Evolutionary conservation across 2,888 invertebrate species (phyloP), one percentile per base, ranked within the genome.

Genomic region (Conistra vaccinii): DNA sequence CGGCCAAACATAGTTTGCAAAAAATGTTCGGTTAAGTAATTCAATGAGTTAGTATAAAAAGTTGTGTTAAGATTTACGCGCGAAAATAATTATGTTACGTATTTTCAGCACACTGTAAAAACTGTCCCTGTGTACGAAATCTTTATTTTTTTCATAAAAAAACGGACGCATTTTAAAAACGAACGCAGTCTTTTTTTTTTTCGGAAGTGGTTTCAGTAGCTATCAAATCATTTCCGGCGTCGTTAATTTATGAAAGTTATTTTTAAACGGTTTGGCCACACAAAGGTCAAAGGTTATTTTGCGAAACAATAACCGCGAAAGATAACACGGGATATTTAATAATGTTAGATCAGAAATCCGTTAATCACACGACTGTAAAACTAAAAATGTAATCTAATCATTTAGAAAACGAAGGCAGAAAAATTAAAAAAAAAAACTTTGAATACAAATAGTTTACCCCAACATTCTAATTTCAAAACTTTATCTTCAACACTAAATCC

Each of bases 381-480:
- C 32, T 45, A 7, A 9, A 14, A 3, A 9, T 26, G 1, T 39
- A 26, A 45, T 9, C 6, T 2, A 32, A 20, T 5, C 1, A 48
- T 3, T 26, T 1, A 71, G 42, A 20, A 70, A 26, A n/a, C 3
- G 0, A 12, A 3, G 2, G 2, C 2, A 2, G 26, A 39, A 45
- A 53, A n/a, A 9, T 14, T 14, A 26, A 26, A 6, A 7, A 12
- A 17, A 39, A 45, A 45, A 45, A 17, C 14, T 4, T 45, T 42
- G 4, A 20, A 20, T 20, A 2, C 7, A 48, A 48, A 48, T 20
- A 2, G 20, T 20, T 7, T 48, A 20, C 55, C 5, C 12, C 20
- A 83, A 68, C n/a, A 63, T 78, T 69, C n/a, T 17, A 26, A 78
- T 63, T 63, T 60, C n/a, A 65, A 79, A 84, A 73, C 35, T 61